Base-by-base conservation (phyloP, 2,888 invertebrate genomes). In the Cryptophagus acutangulus region DNA sequence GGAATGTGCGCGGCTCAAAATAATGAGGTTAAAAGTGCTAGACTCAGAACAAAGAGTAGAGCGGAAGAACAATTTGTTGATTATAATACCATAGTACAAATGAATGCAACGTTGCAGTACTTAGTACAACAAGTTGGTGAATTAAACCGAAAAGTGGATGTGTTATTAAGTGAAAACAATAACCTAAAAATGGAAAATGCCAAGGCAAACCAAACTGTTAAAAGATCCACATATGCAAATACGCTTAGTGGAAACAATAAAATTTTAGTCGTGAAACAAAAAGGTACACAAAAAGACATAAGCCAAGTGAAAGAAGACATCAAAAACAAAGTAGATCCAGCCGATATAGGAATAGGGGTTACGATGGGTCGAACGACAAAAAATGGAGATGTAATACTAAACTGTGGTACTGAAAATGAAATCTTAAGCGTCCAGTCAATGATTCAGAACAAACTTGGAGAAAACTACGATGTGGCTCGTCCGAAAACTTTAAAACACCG, bases 271-370 rank as follows among this genome's bases (percentile, higher is more conserved):
- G 13, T 28, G 8, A 28, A 28, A 6, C 28, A 28, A n/a, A 28
- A 28, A 28, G 28, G 28, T 4, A 28, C 28, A 9, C 28, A 28
- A 28, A 28, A 28, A 13, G 28, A 28, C 13, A 33, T 33, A 9
- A 33, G 16, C 6, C 5, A 33, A 13, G 17, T 33, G 16, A 33
- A 17, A 16, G 33, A 17, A 6, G 33, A 16, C 5, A 15, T 54
- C 54, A 58, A 58, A 56, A 36, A 31, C 9, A 36, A 36, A 14
- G 30, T 36, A 13, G 31, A 36, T 29, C 37, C 37, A n/a, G 17
- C 29, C n/a, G 37, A 36, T 10, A 36, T 36, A 6, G 37, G 37
- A 13, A 29, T 36, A 13, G 37, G 33, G 10, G 14, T 36, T 5
- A 14, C 26, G 31, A 36, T 36, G 26, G 37, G 37, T 8, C 18